phyloP scores from a whole-genome alignment of 2,113 vertebrate species.

The Lampris megalopsis region DNA sequence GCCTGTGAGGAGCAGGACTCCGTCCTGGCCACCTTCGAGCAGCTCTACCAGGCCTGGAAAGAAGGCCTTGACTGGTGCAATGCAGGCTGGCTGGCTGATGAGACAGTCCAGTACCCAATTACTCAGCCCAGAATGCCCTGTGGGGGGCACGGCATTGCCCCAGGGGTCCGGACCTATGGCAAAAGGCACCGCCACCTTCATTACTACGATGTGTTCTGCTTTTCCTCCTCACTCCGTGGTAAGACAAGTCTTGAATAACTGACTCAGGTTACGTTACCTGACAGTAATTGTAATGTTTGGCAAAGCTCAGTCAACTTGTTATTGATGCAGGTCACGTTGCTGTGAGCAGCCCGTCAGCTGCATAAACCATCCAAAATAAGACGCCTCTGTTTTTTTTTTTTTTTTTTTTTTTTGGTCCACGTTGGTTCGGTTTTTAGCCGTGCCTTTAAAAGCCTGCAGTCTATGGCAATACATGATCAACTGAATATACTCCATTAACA shows the following conservation, averaged over 20 bases:
- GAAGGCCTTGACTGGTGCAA: conserved; percentile 93
- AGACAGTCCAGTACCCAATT: conserved; percentile 90
- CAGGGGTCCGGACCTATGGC: conserved; percentile 88
- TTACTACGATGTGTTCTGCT: conserved; percentile 91
- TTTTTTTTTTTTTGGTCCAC: too few relatives aligned
- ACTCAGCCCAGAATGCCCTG: conserved; percentile 82
- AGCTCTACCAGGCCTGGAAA: conserved; percentile 90
- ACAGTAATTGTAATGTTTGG: too few relatives aligned
- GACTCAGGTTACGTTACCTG: too few relatives aligned
- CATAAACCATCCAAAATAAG: too few relatives aligned
- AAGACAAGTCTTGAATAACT: not conserved
- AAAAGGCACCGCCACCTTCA: conserved; percentile 80
- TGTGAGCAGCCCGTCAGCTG: too few relatives aligned
- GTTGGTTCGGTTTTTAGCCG: too few relatives aligned
- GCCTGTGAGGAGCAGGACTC: conserved; percentile 86
- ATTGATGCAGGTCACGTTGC: too few relatives aligned
- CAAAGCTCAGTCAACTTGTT: too few relatives aligned
- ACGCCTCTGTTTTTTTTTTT: too few relatives aligned
- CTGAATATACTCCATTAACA: too few relatives aligned
- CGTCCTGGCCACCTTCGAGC: conserved; percentile 85
- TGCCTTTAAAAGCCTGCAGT: too few relatives aligned
- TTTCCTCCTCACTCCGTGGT: conserved; percentile 84
- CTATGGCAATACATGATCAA: too few relatives aligned
- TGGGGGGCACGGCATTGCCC: conserved; percentile 80
- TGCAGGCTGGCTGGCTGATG: conserved; percentile 89